Evolutionary conservation across 2,113 vertebrate species (phyloP), one percentile per base, ranked within the genome.

Genomic region (Prochilodus magdalenae): DNA sequence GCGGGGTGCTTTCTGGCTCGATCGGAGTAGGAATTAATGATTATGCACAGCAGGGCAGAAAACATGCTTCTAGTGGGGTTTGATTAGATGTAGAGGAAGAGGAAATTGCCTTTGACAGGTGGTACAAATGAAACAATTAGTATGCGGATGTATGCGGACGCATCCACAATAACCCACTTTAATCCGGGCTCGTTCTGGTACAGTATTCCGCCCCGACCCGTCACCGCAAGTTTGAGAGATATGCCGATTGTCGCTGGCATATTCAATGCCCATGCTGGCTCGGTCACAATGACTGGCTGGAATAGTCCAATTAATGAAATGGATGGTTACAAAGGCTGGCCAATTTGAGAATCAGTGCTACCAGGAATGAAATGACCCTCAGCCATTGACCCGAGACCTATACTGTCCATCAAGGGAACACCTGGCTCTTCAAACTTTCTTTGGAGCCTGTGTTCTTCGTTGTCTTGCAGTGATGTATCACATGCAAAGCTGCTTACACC

Each of bases 51-150:
- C 66, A 62, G 86, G 75, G 72, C 76, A 55, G 51, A 78, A 81
- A 44, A 65, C 76, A 47, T 75, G 62, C 30, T 69, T 85, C 69
- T 84, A 67, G 82, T 79, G 49, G 69, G 72, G 82, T 85, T 86
- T 87, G 85, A 90, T 88, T 85, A 79, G 70, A 80, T 75, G 73
- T 29, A 86, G 36, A 73, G 49, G 66, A 84, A 85, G 30, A 85
- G 62, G 77, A 71, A 87, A 87, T 83, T 70, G 57, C 27, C 83
- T 73, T 75, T 79, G 78, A 88, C 80, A 81, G 63, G 49, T 81
- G 27, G 67, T 62, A 83, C 75, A 86, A 81, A 81, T 77, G 60
- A 73, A 82, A 84, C 65, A 66, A 86, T 87, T 79, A 84, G 79
- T 30, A 78, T 69, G 33, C 63, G 72, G 77, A 81, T 86, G 71